Base-by-base conservation (phyloP, 2,797 vertebrate species). In the Cygnus olor region DNA sequence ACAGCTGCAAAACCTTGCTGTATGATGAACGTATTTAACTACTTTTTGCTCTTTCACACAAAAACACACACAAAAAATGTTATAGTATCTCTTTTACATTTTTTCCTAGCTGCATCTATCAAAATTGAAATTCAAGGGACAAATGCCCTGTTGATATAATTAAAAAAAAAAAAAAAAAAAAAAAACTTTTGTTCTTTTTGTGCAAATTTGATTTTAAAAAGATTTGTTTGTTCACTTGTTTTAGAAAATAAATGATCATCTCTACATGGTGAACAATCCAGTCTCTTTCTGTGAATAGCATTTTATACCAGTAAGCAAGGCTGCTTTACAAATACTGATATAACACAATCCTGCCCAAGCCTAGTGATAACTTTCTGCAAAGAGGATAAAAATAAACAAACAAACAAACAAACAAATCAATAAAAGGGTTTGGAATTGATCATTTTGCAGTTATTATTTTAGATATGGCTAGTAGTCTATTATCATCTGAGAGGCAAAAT, bases 401-500 rank as follows among this genome's bases (percentile, higher is more conserved):
- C 38, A 38, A 38, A 38, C 36, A 38, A 38, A 38, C 38, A 38
- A 38, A 38, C 38, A 95, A 70, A 83, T 80, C 90, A 92, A 96
- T 80, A 82, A 89, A 81, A 36, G 93, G 24, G 34, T 34, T 93
- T 90, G 49, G 69, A 54, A 81, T 85, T n/a, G n/a, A 8, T 93
- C 53, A 91, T 94, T 97, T 94, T 95, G 34, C 81, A 87, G 79
- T 89, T 89, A 88, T 24, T 47, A 80, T 87, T 95, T 93, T 88
- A 47, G 71, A 20, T 94, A 73, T 66, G 60, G 66, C 42, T 96
- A 96, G 85, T 74, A 90, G 16, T 25, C 17, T 79, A 53, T 92
- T 92, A 89, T 89, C 34, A 96, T 88, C 88, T 85, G 73, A 73
- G 53, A 91, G 71, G 91, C 57, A 94, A 85, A 96, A 95, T 86